Percentiles rank a stretch among this genome's conserved stretches.
These are phyloP conservation scores for Temnothorax ravouxi DNA, from an alignment of 2,888 invertebrate species.

Conservation along the genomic window DNA sequence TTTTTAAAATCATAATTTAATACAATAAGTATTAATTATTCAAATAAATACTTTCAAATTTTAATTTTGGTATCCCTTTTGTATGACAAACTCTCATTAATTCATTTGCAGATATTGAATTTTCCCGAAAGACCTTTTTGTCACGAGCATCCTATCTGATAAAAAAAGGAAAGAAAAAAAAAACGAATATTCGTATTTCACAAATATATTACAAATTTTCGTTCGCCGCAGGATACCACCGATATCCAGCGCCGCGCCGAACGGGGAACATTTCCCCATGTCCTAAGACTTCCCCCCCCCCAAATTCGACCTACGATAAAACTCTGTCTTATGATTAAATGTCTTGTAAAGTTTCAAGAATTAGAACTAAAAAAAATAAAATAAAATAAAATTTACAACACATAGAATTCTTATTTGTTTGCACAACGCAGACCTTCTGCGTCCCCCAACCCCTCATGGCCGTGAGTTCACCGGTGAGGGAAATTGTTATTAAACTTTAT, in stretches of 20 bases:
- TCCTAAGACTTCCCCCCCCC: constrained; percentile 17
- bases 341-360: constrained; percentile 69
- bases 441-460: neutral
- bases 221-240: constrained; percentile 34
- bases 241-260: constrained; percentile 58
- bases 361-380: constrained; percentile 68
- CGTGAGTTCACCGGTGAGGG: constrained; percentile 35
- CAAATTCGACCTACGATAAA: constrained; percentile 66
- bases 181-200: constrained; percentile 1
- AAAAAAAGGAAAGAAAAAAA: neutral
- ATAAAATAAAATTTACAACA: constrained; percentile 78
- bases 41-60: neutral
- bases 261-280: constrained; percentile 50
- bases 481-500: constrained; percentile 50
- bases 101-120: constrained; percentile 36
- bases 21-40: neutral
- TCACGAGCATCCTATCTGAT: neutral
- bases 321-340: constrained; percentile 71
- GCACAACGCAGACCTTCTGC: constrained; percentile 32
- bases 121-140: constrained; percentile 9
- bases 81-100: neutral
- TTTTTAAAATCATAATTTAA: constrained; percentile 4
- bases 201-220: constrained; percentile 33
- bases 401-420: constrained; percentile 73
- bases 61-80: neutral